phyloP scores from a whole-genome alignment of 2,113 vertebrate genomes.

The Dascyllus trimaculatus region DNA sequence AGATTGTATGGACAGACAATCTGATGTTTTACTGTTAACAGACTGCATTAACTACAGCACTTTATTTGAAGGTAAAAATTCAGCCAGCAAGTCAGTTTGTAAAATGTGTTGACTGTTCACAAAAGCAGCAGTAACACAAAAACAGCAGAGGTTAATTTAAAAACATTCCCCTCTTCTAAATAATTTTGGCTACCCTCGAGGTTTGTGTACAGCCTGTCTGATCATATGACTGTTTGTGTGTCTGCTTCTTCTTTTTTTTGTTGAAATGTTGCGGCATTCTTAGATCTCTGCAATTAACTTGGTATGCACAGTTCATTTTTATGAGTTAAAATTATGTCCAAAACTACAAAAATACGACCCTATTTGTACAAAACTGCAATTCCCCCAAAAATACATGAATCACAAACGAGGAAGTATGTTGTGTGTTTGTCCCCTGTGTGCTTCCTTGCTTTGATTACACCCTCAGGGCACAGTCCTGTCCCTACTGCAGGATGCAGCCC shows the following conservation, averaged over 20 bases:
- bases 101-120: neutral
- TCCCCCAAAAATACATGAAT: slow-evolving; percentile 56
- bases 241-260: neutral
- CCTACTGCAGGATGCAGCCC: slow-evolving; percentile 78
- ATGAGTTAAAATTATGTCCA: slow-evolving; percentile 14
- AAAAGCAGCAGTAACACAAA: neutral
- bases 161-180: neutral
- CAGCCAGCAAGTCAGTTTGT: slow-evolving; percentile 4
- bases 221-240: neutral
- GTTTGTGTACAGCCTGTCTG: slow-evolving; percentile 10
- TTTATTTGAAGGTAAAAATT: slow-evolving; percentile 12
- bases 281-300: slow-evolving; percentile 28
- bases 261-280: neutral
- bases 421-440: slow-evolving; percentile 72
- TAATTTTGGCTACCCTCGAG: neutral
- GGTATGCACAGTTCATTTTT: slow-evolving; percentile 16
- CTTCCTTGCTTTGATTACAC: slow-evolving; percentile 83
- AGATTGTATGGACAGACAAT: neutral
- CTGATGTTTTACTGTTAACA: neutral
- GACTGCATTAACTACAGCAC: neutral
- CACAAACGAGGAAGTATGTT: slow-evolving; percentile 48
- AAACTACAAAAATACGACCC: slow-evolving; percentile 23
- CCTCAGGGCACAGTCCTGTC: slow-evolving; percentile 75
- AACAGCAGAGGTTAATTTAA: neutral
- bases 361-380: slow-evolving; percentile 53